Conservation (phyloP, 2,888 invertebrate genomes). For the Ferrisia virgata region DNA sequence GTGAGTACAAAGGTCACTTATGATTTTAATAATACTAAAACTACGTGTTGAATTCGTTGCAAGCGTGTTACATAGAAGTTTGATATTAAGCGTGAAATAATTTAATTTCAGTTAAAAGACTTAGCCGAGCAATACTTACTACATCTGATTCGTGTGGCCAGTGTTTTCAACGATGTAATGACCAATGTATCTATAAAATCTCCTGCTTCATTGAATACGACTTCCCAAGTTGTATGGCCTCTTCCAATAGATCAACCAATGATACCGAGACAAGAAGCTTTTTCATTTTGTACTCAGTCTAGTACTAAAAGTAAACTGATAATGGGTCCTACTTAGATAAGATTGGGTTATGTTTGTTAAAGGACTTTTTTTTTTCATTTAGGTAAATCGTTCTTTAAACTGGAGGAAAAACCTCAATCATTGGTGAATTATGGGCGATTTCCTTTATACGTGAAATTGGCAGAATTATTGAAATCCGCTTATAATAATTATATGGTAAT, state of each 20-base stretch:
- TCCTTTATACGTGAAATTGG: slow-evolving; percentile 80
- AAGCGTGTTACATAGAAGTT: too few relatives aligned
- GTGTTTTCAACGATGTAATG: slow-evolving; percentile 24
- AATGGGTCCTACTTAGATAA: background rate
- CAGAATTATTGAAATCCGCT: slow-evolving; percentile 75
- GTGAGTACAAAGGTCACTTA: background rate
- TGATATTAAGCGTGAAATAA: too few relatives aligned
- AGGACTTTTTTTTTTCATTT: slow-evolving; percentile 8
- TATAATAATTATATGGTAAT: slow-evolving; percentile 83
- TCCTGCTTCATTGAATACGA: background rate
- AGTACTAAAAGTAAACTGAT: background rate
- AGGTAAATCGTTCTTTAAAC: background rate
- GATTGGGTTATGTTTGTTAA: background rate
- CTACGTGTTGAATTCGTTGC: too few relatives aligned
- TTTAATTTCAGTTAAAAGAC: slow-evolving; percentile 5
- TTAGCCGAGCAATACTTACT: slow-evolving; percentile 46
- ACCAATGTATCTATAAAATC: slow-evolving; percentile 21
- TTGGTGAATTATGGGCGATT: slow-evolving; percentile 53
- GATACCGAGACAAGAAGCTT: background rate
- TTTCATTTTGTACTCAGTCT: background rate
- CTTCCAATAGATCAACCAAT: background rate
- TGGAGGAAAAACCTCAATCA: slow-evolving; percentile 49
- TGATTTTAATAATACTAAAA: too few relatives aligned
- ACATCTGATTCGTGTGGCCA: slow-evolving; percentile 48
- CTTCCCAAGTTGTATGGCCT: background rate